Percentiles rank a stretch among this genome's conserved stretches.
These are phyloP conservation scores for Dolichoris vasculosae DNA, from an alignment of 1,140 invertebrate genomes.

Conservation along the genomic window DNA sequence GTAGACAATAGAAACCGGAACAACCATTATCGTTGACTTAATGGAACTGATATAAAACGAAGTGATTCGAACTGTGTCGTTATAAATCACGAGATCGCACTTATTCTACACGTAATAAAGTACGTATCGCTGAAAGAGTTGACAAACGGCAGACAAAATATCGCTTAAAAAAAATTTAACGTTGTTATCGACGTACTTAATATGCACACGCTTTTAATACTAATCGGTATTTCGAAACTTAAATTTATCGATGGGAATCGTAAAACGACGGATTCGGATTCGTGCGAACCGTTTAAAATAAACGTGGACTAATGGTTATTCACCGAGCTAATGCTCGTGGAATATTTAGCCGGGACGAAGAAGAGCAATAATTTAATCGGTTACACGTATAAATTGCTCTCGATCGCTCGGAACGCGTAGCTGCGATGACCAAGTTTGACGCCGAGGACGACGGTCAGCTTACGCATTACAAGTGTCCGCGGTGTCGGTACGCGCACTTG, in stretches of 20 bases:
- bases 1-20: background rate
- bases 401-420: background rate
- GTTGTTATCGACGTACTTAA: background rate
- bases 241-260: too few species aligned
- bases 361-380: background rate
- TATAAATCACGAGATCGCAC: background rate
- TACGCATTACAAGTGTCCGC: slow-evolving; percentile 3
- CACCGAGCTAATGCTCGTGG: background rate
- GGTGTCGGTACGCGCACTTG: background rate
- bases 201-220: background rate
- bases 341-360: background rate
- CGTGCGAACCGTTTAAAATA: background rate
- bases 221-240: background rate
- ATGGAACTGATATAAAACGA: background rate
- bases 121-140: background rate
- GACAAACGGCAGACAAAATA: background rate
- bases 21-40: background rate
- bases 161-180: background rate
- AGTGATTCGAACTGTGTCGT: background rate
- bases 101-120: background rate
- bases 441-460: background rate
- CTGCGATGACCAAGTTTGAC: background rate
- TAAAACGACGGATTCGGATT: background rate
- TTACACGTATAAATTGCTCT: background rate
- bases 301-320: background rate